A percentile compares a stretch with the other conserved stretches of the same genome.
phyloP scores from a whole-genome alignment of 2,113 vertebrate species.

The Gavia stellata region DNA sequence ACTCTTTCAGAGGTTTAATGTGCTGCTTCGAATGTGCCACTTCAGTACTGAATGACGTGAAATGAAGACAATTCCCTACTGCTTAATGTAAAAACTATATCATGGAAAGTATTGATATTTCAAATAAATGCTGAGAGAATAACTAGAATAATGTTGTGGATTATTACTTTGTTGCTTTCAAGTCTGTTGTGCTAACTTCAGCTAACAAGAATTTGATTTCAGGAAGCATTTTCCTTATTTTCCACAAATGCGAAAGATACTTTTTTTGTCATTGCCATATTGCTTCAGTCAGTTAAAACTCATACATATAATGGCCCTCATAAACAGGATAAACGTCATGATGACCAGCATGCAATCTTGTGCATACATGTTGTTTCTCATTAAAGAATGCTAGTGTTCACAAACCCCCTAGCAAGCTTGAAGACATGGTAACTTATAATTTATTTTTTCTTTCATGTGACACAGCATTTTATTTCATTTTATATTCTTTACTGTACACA shows the following conservation, averaged over 20 bases:
- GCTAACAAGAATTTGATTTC: not conserved
- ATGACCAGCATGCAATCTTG: not conserved
- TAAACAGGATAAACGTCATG: not conserved
- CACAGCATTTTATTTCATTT: not conserved
- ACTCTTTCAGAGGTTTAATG: constrained; percentile 67
- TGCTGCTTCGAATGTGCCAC: constrained; percentile 75
- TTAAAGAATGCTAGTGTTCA: not conserved
- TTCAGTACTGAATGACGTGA: constrained; percentile 78
- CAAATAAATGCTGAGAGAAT: constrained; percentile 79
- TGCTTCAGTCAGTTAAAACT: not conserved
- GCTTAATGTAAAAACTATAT: constrained; percentile 75
- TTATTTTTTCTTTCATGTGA: not conserved
- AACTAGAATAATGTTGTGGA: constrained; percentile 14
- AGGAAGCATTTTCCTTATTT: not conserved
- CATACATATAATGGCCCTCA: not conserved
- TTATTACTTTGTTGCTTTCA: constrained; percentile 1
- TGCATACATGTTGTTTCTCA: not conserved
- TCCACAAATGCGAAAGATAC: not conserved
- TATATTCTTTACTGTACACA: not conserved
- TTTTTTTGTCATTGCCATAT: not conserved
- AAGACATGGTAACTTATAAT: not conserved
- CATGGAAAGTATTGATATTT: constrained; percentile 72
- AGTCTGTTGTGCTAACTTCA: not conserved
- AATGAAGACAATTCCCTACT: constrained; percentile 71
- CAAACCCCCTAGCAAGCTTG: not conserved